Evolutionary conservation across 2,888 invertebrate genomes (phyloP).

Genomic region (Choreutis nemorana): DNA sequence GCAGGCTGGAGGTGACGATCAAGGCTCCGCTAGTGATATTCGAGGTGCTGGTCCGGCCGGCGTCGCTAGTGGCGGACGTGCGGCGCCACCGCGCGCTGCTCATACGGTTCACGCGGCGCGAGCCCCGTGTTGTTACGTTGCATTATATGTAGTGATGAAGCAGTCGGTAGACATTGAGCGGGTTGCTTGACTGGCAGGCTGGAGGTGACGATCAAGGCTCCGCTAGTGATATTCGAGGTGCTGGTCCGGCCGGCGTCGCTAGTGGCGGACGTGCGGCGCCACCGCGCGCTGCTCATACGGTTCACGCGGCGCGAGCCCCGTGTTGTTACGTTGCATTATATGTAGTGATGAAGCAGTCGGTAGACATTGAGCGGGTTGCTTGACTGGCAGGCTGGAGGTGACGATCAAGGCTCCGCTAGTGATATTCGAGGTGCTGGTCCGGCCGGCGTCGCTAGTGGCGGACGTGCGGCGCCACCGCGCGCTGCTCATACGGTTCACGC

Average conservation of each 20-base stretch:
- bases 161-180: no score
- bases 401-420: slow-evolving; percentile 93
- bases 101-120: slow-evolving; percentile 80
- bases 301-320: slow-evolving; percentile 77
- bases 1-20: slow-evolving; percentile 85
- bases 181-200: no score
- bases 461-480: slow-evolving; percentile 81
- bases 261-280: slow-evolving; percentile 74
- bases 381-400: slow-evolving; percentile 84
- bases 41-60: slow-evolving; percentile 83
- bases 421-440: slow-evolving; percentile 88
- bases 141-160: no score
- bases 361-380: no score
- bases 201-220: slow-evolving; percentile 94
- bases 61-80: slow-evolving; percentile 72
- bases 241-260: slow-evolving; percentile 75
- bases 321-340: slow-evolving; percentile 81
- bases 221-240: slow-evolving; percentile 92
- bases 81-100: slow-evolving; percentile 80
- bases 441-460: slow-evolving; percentile 69
- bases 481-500: slow-evolving; percentile 82
- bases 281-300: slow-evolving; percentile 81
- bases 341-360: no score
- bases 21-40: slow-evolving; percentile 94
- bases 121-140: slow-evolving; percentile 78